Evolutionary conservation across 1,140 invertebrate species (phyloP).

Genomic region (Ditylenchus dipsaci): DNA sequence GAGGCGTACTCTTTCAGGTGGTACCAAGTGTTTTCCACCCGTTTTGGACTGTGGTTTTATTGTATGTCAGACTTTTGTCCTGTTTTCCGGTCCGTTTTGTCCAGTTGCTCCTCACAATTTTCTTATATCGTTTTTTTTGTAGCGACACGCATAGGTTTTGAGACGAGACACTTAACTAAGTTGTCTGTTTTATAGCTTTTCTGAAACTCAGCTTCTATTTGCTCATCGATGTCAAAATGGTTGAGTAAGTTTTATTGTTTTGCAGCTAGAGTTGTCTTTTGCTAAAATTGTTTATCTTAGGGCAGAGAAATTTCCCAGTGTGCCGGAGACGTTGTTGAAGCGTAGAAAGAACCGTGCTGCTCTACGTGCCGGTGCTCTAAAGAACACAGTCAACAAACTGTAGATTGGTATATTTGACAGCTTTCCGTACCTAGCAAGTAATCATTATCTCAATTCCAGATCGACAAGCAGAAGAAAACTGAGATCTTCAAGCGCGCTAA

Average conservation of each 20-base stretch:
- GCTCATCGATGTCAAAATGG: background rate
- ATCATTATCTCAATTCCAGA: slow-evolving; percentile 54
- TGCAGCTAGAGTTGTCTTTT: background rate
- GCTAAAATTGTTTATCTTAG: background rate
- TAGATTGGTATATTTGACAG: slow-evolving; percentile 11
- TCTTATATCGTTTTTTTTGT: background rate
- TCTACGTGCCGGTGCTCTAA: slow-evolving; percentile 67
- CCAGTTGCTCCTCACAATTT: background rate
- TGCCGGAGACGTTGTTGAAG: slow-evolving; percentile 90
- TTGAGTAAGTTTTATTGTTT: slow-evolving; percentile 6
- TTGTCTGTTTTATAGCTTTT: background rate
- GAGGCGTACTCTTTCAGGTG: no score
- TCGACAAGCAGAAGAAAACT: slow-evolving; percentile 59
- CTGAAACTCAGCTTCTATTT: background rate
- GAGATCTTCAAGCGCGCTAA: slow-evolving; percentile 82
- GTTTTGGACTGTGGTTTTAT: no score
- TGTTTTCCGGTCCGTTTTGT: no score
- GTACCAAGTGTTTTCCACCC: no score
- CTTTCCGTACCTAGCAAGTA: background rate
- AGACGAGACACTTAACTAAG: background rate
- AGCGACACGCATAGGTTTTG: background rate
- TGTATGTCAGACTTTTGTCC: no score
- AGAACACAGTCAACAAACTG: slow-evolving; percentile 59
- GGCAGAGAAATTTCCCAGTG: slow-evolving; percentile 71
- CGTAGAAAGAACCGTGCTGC: slow-evolving; percentile 78